A percentile compares a stretch with the other conserved stretches of the same genome.
These are phyloP conservation scores for Trichopoda pennipes DNA, from an alignment of 2,888 invertebrate species.

Conservation along the genomic window DNA sequence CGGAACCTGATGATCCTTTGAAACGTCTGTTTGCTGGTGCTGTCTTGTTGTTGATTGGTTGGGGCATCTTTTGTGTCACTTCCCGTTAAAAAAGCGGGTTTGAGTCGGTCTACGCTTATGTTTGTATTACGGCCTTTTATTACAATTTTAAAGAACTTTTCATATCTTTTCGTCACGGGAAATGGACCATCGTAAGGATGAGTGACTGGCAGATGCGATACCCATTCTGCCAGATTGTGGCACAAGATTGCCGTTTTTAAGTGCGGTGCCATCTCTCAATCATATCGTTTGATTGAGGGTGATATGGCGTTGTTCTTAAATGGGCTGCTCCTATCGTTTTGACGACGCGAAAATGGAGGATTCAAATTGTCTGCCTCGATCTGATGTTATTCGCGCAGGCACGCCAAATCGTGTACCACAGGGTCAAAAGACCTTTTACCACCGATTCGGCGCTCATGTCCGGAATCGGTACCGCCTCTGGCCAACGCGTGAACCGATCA, in stretches of 20 bases:
- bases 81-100: too few relatives aligned
- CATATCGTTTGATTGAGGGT: conserved; percentile 39
- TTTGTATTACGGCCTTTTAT: conserved; percentile 7
- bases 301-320: conserved; percentile 1
- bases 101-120: conserved; percentile 28
- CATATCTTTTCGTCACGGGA: conserved; percentile 10
- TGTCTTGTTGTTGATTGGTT: too few relatives aligned
- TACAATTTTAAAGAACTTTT: conserved; percentile 42
- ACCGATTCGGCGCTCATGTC: neutral
- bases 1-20: too few relatives aligned
- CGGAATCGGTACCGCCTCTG: neutral
- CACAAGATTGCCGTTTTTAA: conserved; percentile 30
- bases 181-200: conserved; percentile 59
- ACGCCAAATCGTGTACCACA: neutral
- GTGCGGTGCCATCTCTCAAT: conserved; percentile 42
- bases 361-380: neutral
- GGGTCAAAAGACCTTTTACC: neutral
- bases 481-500: neutral
- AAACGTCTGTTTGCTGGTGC: too few relatives aligned
- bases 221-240: too few relatives aligned
- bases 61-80: too few relatives aligned
- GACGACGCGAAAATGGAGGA: neutral
- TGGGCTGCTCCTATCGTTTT: conserved; percentile 40
- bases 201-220: too few relatives aligned
- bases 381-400: neutral